These are phyloP conservation scores for Aphelinus atriplicis DNA, from an alignment of 1,140 invertebrate species.

Conservation along the genomic window DNA sequence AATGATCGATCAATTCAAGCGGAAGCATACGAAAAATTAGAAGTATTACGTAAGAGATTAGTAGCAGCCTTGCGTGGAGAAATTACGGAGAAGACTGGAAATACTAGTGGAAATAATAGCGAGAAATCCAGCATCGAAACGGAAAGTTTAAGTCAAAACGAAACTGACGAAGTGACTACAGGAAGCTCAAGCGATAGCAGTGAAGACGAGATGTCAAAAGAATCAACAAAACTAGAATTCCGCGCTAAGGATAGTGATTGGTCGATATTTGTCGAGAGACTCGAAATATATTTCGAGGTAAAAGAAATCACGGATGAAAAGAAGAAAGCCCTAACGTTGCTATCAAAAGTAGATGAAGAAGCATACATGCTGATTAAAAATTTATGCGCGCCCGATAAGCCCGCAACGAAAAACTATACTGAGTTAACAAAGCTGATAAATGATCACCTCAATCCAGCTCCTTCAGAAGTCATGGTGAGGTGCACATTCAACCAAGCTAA, in stretches of 20 bases:
- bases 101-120: too few relatives aligned
- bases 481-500: constrained; percentile 26
- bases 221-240: not conserved
- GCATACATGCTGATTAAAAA: constrained; percentile 27
- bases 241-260: constrained; percentile 6
- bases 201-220: too few relatives aligned
- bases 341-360: constrained; percentile 29
- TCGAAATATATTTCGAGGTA: constrained; percentile 30
- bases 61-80: too few relatives aligned
- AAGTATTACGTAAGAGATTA: too few relatives aligned
- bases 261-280: constrained; percentile 25
- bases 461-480: constrained; percentile 31
- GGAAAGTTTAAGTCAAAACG: too few relatives aligned
- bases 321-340: constrained; percentile 11
- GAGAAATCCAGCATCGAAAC: too few relatives aligned
- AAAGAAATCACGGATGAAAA: constrained; percentile 21
- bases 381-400: constrained; percentile 37
- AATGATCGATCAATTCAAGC: too few relatives aligned
- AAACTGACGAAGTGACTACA: too few relatives aligned
- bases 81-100: too few relatives aligned
- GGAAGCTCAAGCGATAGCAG: too few relatives aligned
- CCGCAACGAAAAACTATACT: constrained; percentile 11
- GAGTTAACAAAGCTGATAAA: constrained; percentile 30
- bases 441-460: constrained; percentile 31
- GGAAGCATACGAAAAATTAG: too few relatives aligned